Evolutionary conservation across 1,140 invertebrate species (phyloP), one percentile per base, ranked within the genome.

Genomic region (Chlorops oryzae): DNA sequence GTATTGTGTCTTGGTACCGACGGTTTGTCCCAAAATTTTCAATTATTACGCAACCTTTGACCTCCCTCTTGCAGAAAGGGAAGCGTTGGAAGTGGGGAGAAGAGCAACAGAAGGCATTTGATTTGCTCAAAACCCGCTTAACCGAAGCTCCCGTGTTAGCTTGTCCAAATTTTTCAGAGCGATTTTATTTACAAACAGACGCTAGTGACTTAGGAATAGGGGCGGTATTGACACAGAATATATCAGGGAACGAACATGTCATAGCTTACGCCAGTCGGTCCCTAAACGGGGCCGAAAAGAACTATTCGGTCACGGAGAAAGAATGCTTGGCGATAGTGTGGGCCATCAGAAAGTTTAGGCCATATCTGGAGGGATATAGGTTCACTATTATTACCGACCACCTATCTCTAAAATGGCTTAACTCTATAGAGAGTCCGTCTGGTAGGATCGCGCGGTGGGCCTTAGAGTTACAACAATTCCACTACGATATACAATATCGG

Each of bases 141-240:
- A 24, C n/a, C 3, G n/a, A 23, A 5, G 52, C 23, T 5, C 52
- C 43, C 2, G 42, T 51, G 0, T 20, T 54, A 22, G 42, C 43
- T 1, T 51, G 44, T 13, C 52, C 48, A 2, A 38, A 51, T 15
- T 54, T 54, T 27, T 5, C 12, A 17, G 12, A 20, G n/a, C 21
- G 23, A 6, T 45, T 45, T 20, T 9, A 10, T 9, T 9, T 32
- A 10, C 46, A 41, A 13, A 63, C 56, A 2, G 59, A 65, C 24
- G 62, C 60, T 6, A 59, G 53, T 23, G 55, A 62, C 12, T 40
- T 48, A 27, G 63, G 63, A 5, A 42, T 65, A 9, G 57, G 56
- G 9, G 61, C 55, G 0, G 51, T 62, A 5, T 17, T 68, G 4
- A 61, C 59, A 0, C 64, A 70, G 13, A 27, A 20, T 5, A 18